Evolutionary conservation across 2,888 invertebrate genomes (phyloP).

Genomic region (Stenurella melanura): DNA sequence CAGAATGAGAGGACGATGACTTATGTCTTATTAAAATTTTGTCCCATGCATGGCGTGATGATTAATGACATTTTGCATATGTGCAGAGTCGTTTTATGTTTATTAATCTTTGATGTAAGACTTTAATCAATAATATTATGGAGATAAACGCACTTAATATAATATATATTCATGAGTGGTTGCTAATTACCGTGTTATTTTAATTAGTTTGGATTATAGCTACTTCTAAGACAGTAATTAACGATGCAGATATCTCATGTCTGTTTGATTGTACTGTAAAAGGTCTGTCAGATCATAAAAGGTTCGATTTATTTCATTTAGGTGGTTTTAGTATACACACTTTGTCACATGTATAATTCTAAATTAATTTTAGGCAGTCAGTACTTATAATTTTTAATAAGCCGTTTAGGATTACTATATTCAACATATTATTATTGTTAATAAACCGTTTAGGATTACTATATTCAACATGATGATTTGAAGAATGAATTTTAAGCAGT

Average conservation of each 20-base stretch:
- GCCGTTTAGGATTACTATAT: no score
- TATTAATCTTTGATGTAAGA: slow-evolving; percentile 41
- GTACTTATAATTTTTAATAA: no score
- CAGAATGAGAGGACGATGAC: slow-evolving; percentile 22
- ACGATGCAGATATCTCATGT: slow-evolving; percentile 1
- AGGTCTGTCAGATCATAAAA: no score
- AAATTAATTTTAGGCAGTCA: no score
- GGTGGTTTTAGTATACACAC: no score
- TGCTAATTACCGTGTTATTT: slow-evolving; percentile 13
- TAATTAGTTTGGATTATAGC: neutral
- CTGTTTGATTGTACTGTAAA: neutral
- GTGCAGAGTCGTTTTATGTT: slow-evolving; percentile 46
- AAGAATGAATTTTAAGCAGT: no score
- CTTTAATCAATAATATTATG: slow-evolving; percentile 41
- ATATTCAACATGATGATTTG: no score
- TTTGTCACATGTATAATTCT: no score
- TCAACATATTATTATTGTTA: no score
- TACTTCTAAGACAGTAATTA: slow-evolving; percentile 9
- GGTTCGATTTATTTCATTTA: no score
- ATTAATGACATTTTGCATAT: slow-evolving; percentile 48
- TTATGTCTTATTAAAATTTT: slow-evolving; percentile 21
- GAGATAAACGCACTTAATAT: slow-evolving; percentile 33
- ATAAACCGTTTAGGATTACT: no score
- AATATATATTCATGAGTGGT: slow-evolving; percentile 31
- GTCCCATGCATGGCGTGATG: slow-evolving; percentile 32